Evolutionary conservation across 2,797 vertebrate genomes (phyloP).

Genomic region (Sebastes matsubarae): DNA sequence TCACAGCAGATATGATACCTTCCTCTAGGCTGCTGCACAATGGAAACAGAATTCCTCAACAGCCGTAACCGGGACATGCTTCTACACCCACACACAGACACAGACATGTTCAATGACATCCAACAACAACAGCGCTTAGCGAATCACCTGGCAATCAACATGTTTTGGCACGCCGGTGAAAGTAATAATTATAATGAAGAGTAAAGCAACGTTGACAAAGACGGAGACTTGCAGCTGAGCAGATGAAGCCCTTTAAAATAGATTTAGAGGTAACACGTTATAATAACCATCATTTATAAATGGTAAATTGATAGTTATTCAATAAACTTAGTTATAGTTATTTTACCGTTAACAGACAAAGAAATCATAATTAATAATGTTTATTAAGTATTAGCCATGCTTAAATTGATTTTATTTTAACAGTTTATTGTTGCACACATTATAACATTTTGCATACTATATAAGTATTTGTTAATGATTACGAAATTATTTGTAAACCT

Average conservation of each 20-base stretch:
- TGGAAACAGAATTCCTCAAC: constrained; percentile 61
- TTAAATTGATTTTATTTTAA: too few relatives aligned
- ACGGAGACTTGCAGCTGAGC: not conserved
- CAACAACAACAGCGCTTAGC: not conserved
- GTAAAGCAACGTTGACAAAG: not conserved
- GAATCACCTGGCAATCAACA: constrained; percentile 18
- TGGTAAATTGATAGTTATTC: too few relatives aligned
- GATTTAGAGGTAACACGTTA: not conserved
- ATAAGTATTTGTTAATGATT: too few relatives aligned
- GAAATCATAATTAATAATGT: too few relatives aligned
- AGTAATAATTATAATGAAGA: not conserved
- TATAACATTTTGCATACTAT: too few relatives aligned
- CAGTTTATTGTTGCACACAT: too few relatives aligned
- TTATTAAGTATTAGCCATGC: too few relatives aligned
- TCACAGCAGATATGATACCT: not conserved
- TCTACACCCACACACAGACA: not conserved
- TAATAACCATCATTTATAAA: too few relatives aligned
- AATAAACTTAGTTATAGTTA: too few relatives aligned
- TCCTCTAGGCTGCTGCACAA: constrained; percentile 20
- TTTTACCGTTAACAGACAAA: too few relatives aligned
- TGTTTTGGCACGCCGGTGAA: constrained; percentile 6
- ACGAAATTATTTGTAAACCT: too few relatives aligned
- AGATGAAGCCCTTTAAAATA: not conserved
- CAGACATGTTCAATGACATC: not conserved
- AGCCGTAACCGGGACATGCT: constrained; percentile 29